These are phyloP conservation scores for Chromoteleia sp. DNA, from an alignment of 2,888 invertebrate genomes.

Conservation along the genomic window DNA sequence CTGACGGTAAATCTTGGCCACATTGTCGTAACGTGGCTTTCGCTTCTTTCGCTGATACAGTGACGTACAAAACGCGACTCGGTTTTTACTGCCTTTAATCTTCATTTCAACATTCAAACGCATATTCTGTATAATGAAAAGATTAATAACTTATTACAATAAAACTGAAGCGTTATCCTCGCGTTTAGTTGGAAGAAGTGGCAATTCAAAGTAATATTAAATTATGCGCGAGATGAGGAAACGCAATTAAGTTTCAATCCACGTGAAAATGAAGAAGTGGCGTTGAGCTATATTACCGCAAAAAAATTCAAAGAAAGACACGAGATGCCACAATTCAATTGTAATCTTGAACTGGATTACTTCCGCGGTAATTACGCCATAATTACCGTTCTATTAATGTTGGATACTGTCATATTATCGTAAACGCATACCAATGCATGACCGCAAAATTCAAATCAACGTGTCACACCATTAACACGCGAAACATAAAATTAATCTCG, in stretches of 20 bases:
- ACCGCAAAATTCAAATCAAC: conserved; percentile 45
- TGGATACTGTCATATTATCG: conserved; percentile 1
- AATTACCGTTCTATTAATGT: not conserved
- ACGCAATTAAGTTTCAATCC: conserved; percentile 42
- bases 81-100: conserved; percentile 67
- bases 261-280: conserved; percentile 17
- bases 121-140: conserved; percentile 20
- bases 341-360: conserved; percentile 57
- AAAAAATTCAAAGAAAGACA: conserved; percentile 28
- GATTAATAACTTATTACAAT: conserved; percentile 14
- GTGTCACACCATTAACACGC: conserved; percentile 27
- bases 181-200: no score
- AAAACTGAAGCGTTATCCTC: not conserved
- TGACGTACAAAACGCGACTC: conserved; percentile 28
- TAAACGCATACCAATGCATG: conserved; percentile 10
- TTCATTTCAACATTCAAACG: conserved; percentile 61
- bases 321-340: conserved; percentile 42
- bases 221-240: conserved; percentile 20
- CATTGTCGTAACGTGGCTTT: conserved; percentile 77
- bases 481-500: conserved; percentile 18
- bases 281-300: not conserved
- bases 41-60: conserved; percentile 60
- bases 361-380: conserved; percentile 64
- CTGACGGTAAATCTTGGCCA: conserved; percentile 78
- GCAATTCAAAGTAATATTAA: conserved; percentile 13